Evolutionary conservation across 2,797 vertebrate genomes (phyloP).

Genomic region (Leptodactylus fallax): DNA sequence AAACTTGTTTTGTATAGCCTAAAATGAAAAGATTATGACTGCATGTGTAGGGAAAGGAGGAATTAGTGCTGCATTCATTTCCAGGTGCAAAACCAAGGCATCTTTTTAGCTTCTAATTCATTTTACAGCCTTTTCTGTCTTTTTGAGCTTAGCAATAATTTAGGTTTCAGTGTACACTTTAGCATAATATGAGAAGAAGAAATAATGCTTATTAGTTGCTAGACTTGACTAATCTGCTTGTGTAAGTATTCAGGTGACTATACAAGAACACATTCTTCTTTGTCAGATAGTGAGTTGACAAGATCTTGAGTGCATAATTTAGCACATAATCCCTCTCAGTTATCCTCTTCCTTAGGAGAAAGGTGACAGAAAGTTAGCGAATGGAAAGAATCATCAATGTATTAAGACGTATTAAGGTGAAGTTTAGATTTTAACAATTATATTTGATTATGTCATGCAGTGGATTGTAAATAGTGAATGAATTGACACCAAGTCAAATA

Average conservation of each 20-base stretch:
- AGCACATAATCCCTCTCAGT: constrained; percentile 12
- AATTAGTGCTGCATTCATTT: neutral
- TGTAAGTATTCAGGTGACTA: constrained; percentile 7
- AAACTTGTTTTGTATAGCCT: neutral
- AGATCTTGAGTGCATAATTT: constrained; percentile 30
- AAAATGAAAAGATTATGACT: neutral
- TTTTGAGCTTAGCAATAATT: neutral
- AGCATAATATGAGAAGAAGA: neutral
- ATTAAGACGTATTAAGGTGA: neutral
- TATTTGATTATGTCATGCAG: neutral
- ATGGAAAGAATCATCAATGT: neutral
- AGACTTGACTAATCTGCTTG: constrained; percentile 1
- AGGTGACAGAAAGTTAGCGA: neutral
- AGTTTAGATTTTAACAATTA: neutral
- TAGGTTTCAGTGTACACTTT: neutral
- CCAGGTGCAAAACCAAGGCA: neutral
- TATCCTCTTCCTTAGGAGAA: neutral
- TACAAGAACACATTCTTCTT: constrained; percentile 23
- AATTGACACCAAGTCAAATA: neutral
- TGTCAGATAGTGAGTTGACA: constrained; percentile 26
- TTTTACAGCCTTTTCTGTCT: neutral
- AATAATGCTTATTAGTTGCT: neutral
- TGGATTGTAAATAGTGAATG: neutral
- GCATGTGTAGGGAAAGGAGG: neutral
- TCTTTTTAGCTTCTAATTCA: neutral